Base-by-base conservation (phyloP, 2,113 vertebrate genomes). In the Heterocephalus glaber region DNA sequence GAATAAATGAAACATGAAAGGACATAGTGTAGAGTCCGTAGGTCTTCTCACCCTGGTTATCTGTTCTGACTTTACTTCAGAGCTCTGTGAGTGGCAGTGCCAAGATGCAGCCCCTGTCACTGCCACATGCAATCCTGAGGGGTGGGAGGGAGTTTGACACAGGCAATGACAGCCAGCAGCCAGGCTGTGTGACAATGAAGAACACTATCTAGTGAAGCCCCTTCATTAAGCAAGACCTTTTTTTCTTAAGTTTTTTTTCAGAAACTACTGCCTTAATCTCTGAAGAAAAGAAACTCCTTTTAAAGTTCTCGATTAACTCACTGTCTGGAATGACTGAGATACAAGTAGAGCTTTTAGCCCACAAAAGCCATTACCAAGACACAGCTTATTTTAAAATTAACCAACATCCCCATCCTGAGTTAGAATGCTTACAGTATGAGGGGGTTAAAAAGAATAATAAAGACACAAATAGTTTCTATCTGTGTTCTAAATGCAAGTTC, bases 181-280 rank as follows among this genome's bases (percentile, higher is more conserved):
- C 44, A 2, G n/a, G 28, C 85, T 92, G 49, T 84, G 49, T 89
- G 92, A 85, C 11, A 1, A 56, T 58, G 35, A 92, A 54, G 28
- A 90, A 68, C 52, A 41, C 41, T 54, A 80, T 58, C 77, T n/a
- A 63, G 74, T 70, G 58, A 90, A 90, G 81, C 52, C 82, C 77
- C 96, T 79, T 93, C 92, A 95, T 96, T 95, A 96, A 72, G 30
- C 84, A 95, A 86, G 38, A 95, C 79, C 35, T 20, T n/a, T 91
- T 85, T 70, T 58, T 65, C 49, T 2, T 74, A 58, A 80, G 80
- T 6, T 70, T 61, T 89, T 96, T 52, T 92, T 70, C 70, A 88
- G 54, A 97, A 97, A 93, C 38, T 49, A 92, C 41, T 89, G 81
- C 89, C 90, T 97, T 96, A 89, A 95, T 84, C 56, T 90, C 80